Evolutionary conservation across 2,113 vertebrate genomes (phyloP).

Genomic region (Pungitius pungitius): DNA sequence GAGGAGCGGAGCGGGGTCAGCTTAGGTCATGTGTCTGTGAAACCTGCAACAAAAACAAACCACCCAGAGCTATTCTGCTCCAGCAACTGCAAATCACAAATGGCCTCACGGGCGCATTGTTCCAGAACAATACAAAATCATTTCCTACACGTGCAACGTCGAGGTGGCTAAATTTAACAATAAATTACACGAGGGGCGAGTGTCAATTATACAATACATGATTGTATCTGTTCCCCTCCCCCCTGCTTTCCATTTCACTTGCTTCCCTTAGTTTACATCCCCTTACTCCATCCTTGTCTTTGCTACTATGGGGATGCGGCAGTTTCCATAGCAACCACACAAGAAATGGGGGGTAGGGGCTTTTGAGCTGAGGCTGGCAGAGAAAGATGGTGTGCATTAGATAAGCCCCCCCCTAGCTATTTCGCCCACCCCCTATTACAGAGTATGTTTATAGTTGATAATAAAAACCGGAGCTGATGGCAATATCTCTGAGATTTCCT

Average conservation of each 20-base stretch:
- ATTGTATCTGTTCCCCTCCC: background rate
- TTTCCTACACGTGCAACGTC: background rate
- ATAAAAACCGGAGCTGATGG: constrained; percentile 47
- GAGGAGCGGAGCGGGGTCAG: constrained; percentile 12
- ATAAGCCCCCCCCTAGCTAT: constrained; percentile 52
- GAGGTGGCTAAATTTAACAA: background rate
- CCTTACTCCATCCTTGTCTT: constrained; percentile 54
- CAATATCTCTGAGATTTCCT: constrained; percentile 31
- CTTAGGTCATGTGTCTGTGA: constrained; percentile 15
- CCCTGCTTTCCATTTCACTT: constrained; percentile 16
- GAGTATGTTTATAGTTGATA: constrained; percentile 31
- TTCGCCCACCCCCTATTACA: background rate
- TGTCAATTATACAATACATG: constrained; percentile 7
- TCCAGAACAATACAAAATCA: background rate
- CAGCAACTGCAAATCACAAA: constrained; percentile 19
- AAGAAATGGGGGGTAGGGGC: constrained; percentile 73
- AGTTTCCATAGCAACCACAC: constrained; percentile 80
- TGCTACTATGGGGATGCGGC: constrained; percentile 57
- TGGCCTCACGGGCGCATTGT: background rate
- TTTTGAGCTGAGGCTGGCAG: constrained; percentile 54
- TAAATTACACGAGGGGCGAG: background rate
- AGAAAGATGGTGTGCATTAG: constrained; percentile 68
- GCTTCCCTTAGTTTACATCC: constrained; percentile 34
- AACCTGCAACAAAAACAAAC: constrained; percentile 1
- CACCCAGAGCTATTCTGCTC: background rate